Conservation (phyloP, 1,140 invertebrate genomes). For the Lordiphosa stackelbergi region DNA sequence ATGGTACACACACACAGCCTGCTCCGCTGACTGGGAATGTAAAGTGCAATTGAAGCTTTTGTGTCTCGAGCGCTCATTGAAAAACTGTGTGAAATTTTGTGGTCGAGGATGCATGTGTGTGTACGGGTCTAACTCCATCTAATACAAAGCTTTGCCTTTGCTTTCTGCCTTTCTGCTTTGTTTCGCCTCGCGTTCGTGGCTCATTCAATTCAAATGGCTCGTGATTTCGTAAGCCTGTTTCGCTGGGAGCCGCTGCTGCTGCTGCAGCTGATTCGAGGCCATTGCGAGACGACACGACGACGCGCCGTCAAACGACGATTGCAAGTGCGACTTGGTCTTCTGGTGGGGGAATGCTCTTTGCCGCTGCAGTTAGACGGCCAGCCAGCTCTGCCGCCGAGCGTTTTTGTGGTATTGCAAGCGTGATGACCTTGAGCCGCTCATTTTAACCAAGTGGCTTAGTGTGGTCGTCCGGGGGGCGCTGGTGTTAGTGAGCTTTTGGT, state of each 20-base stretch:
- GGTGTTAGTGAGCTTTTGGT: conserved; percentile 18
- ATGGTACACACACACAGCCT: conserved; percentile 14
- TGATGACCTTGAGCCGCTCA: conserved; percentile 74
- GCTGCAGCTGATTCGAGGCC: conserved; percentile 69
- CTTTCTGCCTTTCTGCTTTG: conserved; percentile 24
- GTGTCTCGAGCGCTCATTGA: conserved; percentile 39
- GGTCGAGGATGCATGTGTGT: conserved; percentile 30
- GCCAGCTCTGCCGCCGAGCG: conserved; percentile 4
- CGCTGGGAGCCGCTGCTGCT: conserved; percentile 32
- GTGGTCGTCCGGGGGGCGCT: conserved; percentile 32
- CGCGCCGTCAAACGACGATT: conserved; percentile 20
- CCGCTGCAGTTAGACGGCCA: conserved; percentile 57
- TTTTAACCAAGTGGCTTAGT: conserved; percentile 65
- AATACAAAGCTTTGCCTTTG: conserved; percentile 38
- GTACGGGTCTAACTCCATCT: conserved; percentile 11
- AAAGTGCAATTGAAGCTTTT: conserved; percentile 53
- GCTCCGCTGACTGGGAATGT: conserved; percentile 22
- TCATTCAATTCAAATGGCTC: conserved; percentile 75
- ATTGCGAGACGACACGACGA: conserved; percentile 44
- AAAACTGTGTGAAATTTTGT: conserved; percentile 40
- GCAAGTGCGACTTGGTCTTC: conserved; percentile 50
- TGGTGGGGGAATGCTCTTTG: conserved; percentile 32
- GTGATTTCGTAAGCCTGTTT: conserved; percentile 75
- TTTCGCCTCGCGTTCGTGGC: conserved; percentile 29
- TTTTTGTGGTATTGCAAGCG: conserved; percentile 67